Base-by-base conservation (phyloP, 1,140 invertebrate species). In the Drosophila yakuba region DNA sequence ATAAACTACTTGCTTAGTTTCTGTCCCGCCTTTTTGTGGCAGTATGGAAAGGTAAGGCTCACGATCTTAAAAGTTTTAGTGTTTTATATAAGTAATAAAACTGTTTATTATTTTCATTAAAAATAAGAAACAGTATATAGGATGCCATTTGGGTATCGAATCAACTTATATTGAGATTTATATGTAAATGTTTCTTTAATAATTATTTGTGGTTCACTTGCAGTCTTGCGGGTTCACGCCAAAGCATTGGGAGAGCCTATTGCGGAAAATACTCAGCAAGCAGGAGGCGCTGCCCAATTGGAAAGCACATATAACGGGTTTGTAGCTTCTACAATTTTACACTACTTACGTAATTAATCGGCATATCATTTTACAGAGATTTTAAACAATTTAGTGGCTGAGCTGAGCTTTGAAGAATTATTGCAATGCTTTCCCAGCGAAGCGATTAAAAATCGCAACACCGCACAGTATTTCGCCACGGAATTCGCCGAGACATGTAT, bases 381-480 rank as follows among this genome's bases (percentile, higher is more conserved):
- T 23, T 83, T 92, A 3, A 91, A 91, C 50, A 90, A 92, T 50
- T 43, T 92, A 47, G 91, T 92, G 7, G 62, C 76, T 0, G 90
- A 92, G 28, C 58, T 91, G 1, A 86, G 86, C 48, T 92, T 92
- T 36, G 91, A 92, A 56, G 91, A 92, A 44, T 54, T 92, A 11
- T 63, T 92, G 51, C 90, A 92, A 68, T 92, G 91, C 44, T 91
- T 92, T 44, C 91, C 91, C 36, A 91, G 79, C 62, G 91, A 91
- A 36, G 90, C 83, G 3, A 91, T 92, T 38, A 67, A 81, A 48
- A 91, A 79, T 51, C 74, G 91, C 0, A 92, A 88, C 44, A 76
- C 88, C 11, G 76, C 91, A 23, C 75, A 86, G 48, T 84, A 80
- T 17, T 89, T 89, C 66, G 74, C 83, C 68, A 91, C 90, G 68